phyloP scores from a whole-genome alignment of 2,888 invertebrate genomes.

The Drosophila anomalata region DNA sequence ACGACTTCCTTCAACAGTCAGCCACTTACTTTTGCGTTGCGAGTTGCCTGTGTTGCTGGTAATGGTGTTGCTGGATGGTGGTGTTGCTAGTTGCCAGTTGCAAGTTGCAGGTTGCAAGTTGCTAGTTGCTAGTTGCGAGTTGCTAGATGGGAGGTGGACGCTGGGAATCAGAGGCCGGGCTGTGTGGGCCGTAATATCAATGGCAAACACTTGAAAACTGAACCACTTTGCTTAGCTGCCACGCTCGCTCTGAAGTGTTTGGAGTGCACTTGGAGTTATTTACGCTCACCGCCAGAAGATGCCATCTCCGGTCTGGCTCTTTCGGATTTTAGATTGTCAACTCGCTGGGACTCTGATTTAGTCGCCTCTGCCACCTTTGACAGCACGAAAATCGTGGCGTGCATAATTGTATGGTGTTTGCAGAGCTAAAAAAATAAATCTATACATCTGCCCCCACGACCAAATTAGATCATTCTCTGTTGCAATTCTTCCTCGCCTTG shows the following conservation, averaged over 20 bases:
- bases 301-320: conserved; percentile 9
- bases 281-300: conserved; percentile 32
- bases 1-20: conserved; percentile 35
- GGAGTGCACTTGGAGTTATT: conserved; percentile 47
- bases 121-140: conserved; percentile 10
- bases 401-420: conserved; percentile 32
- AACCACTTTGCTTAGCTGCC: conserved; percentile 54
- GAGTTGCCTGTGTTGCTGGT: too few species aligned
- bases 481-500: conserved; percentile 50
- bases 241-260: conserved; percentile 52
- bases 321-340: conserved; percentile 39
- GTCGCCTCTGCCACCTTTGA: conserved; percentile 22
- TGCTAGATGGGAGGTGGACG: conserved; percentile 9
- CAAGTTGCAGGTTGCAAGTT: neutral
- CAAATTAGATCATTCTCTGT: conserved; percentile 58
- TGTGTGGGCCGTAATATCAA: conserved; percentile 57
- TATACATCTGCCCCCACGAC: conserved; percentile 19
- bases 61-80: too few species aligned
- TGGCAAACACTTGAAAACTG: conserved; percentile 58
- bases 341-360: conserved; percentile 10
- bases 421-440: conserved; percentile 13
- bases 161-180: conserved; percentile 14
- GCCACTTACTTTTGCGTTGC: conserved; percentile 42
- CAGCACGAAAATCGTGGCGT: conserved; percentile 46
- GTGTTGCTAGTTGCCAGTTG: conserved; percentile 23